Percentiles rank a stretch among this genome's conserved stretches.
Conservation (phyloP, 2,797 vertebrate genomes). For the Phrynocephalus forsythii region DNA sequence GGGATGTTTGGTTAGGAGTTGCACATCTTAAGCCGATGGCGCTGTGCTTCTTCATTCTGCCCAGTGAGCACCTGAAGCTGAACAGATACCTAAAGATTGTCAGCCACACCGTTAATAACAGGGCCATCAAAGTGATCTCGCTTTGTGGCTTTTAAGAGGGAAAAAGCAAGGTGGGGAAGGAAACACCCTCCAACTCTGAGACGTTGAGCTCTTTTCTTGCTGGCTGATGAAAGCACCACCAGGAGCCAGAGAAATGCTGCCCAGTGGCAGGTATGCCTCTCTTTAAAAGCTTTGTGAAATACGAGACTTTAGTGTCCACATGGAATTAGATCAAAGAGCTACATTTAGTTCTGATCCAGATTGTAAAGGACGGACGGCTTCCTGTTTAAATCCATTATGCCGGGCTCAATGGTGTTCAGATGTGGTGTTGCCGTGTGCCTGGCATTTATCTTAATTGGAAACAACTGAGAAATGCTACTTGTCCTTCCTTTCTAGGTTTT, state of each 20-base stretch:
- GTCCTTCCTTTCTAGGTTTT: too few species aligned
- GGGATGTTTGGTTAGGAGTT: too few species aligned
- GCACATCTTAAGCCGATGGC: too few species aligned
- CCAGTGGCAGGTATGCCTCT: constrained; percentile 70
- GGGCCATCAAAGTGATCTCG: constrained; percentile 64
- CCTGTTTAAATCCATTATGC: constrained; percentile 68
- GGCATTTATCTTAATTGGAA: constrained; percentile 71
- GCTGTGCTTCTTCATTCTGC: too few species aligned
- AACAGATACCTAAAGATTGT: constrained; percentile 51
- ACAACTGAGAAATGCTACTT: constrained; percentile 66
- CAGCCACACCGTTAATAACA: constrained; percentile 48
- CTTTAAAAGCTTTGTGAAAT: constrained; percentile 71
- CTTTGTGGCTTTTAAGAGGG: constrained; percentile 62
- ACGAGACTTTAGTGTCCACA: constrained; percentile 72
- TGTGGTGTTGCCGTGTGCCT: constrained; percentile 69
- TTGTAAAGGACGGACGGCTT: constrained; percentile 69
- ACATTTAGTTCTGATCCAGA: constrained; percentile 71
- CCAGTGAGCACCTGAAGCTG: neutral
- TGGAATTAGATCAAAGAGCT: constrained; percentile 72
- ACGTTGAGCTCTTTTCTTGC: constrained; percentile 14
- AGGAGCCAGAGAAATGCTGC: constrained; percentile 62
- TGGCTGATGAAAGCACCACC: constrained; percentile 60
- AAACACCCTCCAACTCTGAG: constrained; percentile 47
- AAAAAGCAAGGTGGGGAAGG: constrained; percentile 54
- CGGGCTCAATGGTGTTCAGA: constrained; percentile 67